Evolutionary conservation across 2,113 vertebrate genomes (phyloP), one percentile per base, ranked within the genome.

Genomic region (Chelonoidis abingdonii): DNA sequence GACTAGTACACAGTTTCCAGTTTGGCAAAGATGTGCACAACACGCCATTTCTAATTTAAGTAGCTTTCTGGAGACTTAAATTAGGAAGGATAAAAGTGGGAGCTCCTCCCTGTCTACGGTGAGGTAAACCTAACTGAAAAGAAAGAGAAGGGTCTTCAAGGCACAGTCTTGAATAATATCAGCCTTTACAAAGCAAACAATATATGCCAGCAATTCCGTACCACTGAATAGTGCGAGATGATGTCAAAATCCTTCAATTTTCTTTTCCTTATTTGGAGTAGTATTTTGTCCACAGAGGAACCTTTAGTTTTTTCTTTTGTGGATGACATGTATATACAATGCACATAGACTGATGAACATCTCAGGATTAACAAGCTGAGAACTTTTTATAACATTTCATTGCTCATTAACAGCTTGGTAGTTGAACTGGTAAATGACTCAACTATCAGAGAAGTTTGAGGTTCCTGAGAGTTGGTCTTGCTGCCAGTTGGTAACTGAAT

Each of bases 391-490:
- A 13, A 27, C 38, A 25, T 29, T 44, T 19, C 27, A 29, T 13
- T 47, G n/a, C 5, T 27, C 78, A 52, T 21, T 50, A 49, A 41
- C 52, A 41, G 49, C 17, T 53, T 6, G 5, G n/a, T 49, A 41
- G 59, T 69, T 14, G 50, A 56, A 53, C 57, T 44, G 35, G 21
- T 11, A 22, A 29, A 80, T 3, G 57, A n/a, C 35, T 83, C 35
- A 75, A 59, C 44, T 1, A 2, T 6, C n/a, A 78, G 76, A 83
- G 80, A 80, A 78, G 35, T 17, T 50, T 10, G 81, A 90, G 83
- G 78, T 59, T 90, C 90, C 93, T 92, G 93, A 92, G 87, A 90
- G 80, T 13, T 62, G 25, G 6, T 8, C 59, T 47, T 76, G 85
- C 85, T 86, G 82, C 69, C 86, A 47, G 57, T 59, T 17, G 21